Evolutionary conservation across 2,888 invertebrate species (phyloP).

Genomic region (Ormyrus labotus): DNA sequence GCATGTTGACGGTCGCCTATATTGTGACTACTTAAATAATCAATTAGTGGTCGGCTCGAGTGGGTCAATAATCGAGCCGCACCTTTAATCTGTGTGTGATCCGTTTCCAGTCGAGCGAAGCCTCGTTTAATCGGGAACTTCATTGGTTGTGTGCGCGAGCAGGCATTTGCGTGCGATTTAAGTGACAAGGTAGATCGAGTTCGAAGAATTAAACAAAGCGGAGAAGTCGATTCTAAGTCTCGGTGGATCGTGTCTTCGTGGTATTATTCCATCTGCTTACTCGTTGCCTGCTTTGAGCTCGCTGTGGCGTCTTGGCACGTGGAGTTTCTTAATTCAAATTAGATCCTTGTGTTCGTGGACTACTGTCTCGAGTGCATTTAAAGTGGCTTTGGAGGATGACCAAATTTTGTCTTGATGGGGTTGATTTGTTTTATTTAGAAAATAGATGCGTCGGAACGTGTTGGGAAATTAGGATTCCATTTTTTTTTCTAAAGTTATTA

Average conservation of each 20-base stretch:
- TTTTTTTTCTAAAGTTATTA: no score
- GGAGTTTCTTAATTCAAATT: no score
- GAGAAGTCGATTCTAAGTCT: not conserved
- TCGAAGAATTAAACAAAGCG: not conserved
- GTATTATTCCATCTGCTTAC: no score
- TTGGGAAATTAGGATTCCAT: no score
- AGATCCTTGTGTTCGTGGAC: no score
- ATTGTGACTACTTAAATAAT: conserved; percentile 26
- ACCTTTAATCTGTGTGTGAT: not conserved
- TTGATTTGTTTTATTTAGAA: no score
- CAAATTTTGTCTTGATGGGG: no score
- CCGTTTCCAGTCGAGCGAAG: conserved; percentile 6
- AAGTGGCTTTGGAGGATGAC: no score
- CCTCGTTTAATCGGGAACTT: conserved; percentile 19
- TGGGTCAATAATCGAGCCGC: conserved; percentile 33
- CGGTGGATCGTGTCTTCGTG: not conserved
- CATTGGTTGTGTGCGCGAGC: not conserved
- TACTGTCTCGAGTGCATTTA: no score
- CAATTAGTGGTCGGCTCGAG: conserved; percentile 20
- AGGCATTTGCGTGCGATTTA: not conserved
- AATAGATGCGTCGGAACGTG: no score
- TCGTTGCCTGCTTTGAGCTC: no score
- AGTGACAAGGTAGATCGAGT: not conserved
- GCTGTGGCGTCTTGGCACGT: no score
- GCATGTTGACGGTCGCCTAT: not conserved